Evolutionary conservation across 2,888 invertebrate species (phyloP).

Genomic region (Eristalis pertinax): DNA sequence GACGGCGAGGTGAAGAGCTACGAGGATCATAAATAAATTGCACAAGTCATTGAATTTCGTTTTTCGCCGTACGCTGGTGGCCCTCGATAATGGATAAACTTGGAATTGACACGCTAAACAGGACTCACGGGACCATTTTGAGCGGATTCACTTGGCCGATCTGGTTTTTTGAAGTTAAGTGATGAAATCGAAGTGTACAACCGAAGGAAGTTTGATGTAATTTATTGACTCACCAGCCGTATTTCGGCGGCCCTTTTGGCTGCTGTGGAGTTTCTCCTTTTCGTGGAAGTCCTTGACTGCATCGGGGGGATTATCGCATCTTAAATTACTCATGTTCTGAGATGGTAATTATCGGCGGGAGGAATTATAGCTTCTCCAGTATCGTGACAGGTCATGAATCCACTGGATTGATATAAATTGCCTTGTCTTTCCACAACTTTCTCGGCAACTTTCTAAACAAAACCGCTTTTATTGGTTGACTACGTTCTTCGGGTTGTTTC

Average conservation of each 20-base stretch:
- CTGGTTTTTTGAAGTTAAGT: neutral
- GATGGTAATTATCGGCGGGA: neutral
- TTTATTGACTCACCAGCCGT: neutral
- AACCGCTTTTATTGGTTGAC: neutral
- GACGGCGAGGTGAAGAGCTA: neutral
- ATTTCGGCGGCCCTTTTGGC: neutral
- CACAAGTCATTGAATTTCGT: neutral
- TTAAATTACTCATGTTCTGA: neutral
- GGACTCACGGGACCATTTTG: neutral
- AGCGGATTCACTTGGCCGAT: too few species aligned
- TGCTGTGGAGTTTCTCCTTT: neutral
- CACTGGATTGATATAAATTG: neutral
- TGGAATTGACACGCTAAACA: neutral
- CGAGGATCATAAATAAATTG: neutral
- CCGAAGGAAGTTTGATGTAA: neutral
- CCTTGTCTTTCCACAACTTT: neutral
- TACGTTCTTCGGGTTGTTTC: too few species aligned
- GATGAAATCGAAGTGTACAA: neutral
- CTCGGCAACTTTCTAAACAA: neutral
- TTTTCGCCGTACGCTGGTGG: neutral
- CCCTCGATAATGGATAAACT: neutral
- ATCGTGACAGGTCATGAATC: too few species aligned
- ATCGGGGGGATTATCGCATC: neutral
- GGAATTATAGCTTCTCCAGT: neutral
- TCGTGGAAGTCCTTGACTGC: neutral